Evolutionary conservation across 2,888 invertebrate species (phyloP), one percentile per base, ranked within the genome.

Genomic region (Campaea margaritaria): DNA sequence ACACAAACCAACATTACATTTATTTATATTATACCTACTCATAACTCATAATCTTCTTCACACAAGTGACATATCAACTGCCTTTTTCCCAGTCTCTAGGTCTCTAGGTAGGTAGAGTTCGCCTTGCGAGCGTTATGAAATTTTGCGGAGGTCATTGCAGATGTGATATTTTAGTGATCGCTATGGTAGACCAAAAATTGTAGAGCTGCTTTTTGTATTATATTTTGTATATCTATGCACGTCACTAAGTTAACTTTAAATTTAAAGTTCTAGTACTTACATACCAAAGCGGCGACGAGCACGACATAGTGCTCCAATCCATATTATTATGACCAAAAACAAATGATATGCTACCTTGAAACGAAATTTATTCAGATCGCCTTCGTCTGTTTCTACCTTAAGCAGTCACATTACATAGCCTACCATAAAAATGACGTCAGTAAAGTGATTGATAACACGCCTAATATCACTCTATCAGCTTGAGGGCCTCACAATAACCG

Each of bases 401-500:
- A 12, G n/a, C 7, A 36, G 36, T 36, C 36, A 36, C n/a, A 36
- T 36, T 12, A 36, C 12, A 10, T 31, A 31, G 10, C 31, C 31
- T 9, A 31, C 31, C 31, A 16, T 13, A 42, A 15, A 16, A 42
- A 42, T 16, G n/a, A 27, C 11, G n/a, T 27, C 21, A 44, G 7
- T 44, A 36, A 36, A 34, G 36, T 46, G 46, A 47, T 47, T 48
- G 38, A 48, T 66, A 52, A 61, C 36, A 59, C 61, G 34, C 50
- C 51, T 66, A 64, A 62, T 59, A 64, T 58, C 48, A 61, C 53
- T 65, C 65, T 58, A 72, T 72, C 62, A 65, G 62, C 13, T 13
- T 14, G 14, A 13, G 39, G 14, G 12, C 39, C 39, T 56, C 65
- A 73, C 62, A 68, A 69, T 69, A 74, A 72, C 68, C 66, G 70